Base-by-base conservation (phyloP, 2,797 vertebrate genomes). In the Gallinago stenura region DNA sequence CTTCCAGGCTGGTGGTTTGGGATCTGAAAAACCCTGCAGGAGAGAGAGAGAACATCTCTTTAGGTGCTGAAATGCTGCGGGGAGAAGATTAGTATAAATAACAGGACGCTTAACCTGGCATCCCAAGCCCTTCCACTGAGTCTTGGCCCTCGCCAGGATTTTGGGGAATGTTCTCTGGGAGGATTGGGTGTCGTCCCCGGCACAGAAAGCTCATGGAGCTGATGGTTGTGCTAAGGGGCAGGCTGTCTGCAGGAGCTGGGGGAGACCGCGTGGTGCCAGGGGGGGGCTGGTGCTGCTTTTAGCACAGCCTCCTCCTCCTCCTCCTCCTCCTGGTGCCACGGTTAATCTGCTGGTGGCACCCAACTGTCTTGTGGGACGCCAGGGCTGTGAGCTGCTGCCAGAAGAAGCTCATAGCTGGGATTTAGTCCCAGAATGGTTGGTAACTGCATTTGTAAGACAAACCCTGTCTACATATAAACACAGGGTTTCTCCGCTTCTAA, bases 361-460 rank as follows among this genome's bases (percentile, higher is more conserved):
- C 94, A 75, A 51, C 62, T 69, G 90, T 95, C 93, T 85, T 92
- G 78, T 50, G 92, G 90, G 95, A 75, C 41, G 2, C 1, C 65
- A 89, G 91, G 82, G 91, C 95, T 78, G 86, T 0, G 90, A 92
- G 92, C 89, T 65, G 91, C 89, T 91, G 96, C 95, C 96, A 97
- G 93, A 51, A 76, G 61, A 78, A 89, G 92, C 91, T 94, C 72
- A 78, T 46, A 86, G 96, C 89, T 94, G 96, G 92, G 85, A 83
- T 89, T 85, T 80, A 43, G 91, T 72, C 96, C 94, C 92, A 76
- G 92, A 80, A 69, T 24, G 85, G 91, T 56, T 54, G 85, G 91
- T 94, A 96, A 96, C 62, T 97, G 89, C 65, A 31, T 93, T 88
- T 96, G 89, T 90, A 88, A 96, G 91, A 86, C 94, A 95, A 94